Percentiles rank a stretch among this genome's conserved stretches.
These are phyloP conservation scores for Tautogolabrus adspersus DNA, from an alignment of 2,113 vertebrate genomes.

Conservation along the genomic window DNA sequence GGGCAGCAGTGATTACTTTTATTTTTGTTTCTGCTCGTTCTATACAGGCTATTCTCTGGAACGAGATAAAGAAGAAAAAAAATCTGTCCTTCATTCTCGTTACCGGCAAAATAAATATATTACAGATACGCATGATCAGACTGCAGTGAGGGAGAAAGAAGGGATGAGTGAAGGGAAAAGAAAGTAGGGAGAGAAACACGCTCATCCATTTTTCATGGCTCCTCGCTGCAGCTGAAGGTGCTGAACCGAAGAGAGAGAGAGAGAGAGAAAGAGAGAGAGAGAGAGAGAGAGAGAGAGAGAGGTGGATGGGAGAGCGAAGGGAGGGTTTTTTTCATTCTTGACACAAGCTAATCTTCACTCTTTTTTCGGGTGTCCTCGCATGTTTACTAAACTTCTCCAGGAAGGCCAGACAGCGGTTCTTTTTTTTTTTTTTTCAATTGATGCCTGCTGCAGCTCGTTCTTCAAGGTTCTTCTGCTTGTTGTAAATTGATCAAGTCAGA, in stretches of 20 bases:
- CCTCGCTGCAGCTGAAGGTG: constrained; percentile 56
- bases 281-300: too few species aligned
- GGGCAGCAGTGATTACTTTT: constrained; percentile 15
- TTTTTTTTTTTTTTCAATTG: constrained; percentile 6
- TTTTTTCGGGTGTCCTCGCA: constrained; percentile 16
- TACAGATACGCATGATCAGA: constrained; percentile 58
- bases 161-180: constrained; percentile 37
- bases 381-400: constrained; percentile 51
- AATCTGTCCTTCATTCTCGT: constrained; percentile 49
- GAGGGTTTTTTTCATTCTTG: constrained; percentile 5
- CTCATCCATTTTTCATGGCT: constrained; percentile 78
- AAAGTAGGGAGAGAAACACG: constrained; percentile 39
- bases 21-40: constrained; percentile 12
- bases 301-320: not conserved
- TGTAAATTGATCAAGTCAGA: constrained; percentile 43
- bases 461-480: constrained; percentile 45
- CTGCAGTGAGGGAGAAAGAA: constrained; percentile 49
- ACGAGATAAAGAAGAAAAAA: constrained; percentile 1
- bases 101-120: constrained; percentile 67
- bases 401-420: constrained; percentile 34
- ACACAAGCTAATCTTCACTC: constrained; percentile 46
- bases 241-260: constrained; percentile 32
- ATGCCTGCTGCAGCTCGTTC: constrained; percentile 18
- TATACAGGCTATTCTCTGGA: constrained; percentile 4
- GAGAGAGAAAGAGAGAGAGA: constrained; percentile 22